Conservation (phyloP, 2,888 invertebrate species). For the Antitype chi region DNA sequence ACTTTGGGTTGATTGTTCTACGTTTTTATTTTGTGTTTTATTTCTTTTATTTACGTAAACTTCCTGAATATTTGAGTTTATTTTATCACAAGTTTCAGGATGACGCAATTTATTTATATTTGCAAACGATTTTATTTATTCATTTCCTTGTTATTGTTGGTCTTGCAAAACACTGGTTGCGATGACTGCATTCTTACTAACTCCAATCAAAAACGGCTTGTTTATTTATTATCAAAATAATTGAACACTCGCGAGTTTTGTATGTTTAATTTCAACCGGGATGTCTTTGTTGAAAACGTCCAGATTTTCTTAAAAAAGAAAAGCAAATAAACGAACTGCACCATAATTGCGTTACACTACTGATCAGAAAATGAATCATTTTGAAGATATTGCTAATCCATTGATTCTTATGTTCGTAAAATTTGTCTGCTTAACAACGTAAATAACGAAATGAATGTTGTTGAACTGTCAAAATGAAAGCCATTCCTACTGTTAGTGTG, state of each 20-base stretch:
- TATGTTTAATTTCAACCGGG: not conserved
- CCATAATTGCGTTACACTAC: no score
- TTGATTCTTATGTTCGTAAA: no score
- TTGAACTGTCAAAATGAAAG: no score
- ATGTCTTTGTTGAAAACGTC: not conserved
- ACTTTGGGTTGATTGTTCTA: constrained; percentile 7
- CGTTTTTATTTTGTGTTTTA: constrained; percentile 3
- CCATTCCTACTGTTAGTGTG: no score
- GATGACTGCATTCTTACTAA: not conserved
- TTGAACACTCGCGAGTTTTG: not conserved
- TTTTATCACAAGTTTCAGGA: constrained; percentile 7
- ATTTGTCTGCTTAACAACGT: no score
- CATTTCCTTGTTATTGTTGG: not conserved
- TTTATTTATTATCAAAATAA: not conserved
- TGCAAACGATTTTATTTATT: not conserved
- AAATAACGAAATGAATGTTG: no score
- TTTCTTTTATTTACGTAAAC: not conserved
- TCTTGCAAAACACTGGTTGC: no score
- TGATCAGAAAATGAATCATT: no score
- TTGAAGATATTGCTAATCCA: no score
- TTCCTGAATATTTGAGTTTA: constrained; percentile 9
- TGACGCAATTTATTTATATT: not conserved
- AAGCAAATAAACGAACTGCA: no score
- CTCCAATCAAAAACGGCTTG: not conserved
- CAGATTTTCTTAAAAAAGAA: not conserved